Conservation (phyloP, 2,888 invertebrate genomes). For the Brachyptera risi region DNA sequence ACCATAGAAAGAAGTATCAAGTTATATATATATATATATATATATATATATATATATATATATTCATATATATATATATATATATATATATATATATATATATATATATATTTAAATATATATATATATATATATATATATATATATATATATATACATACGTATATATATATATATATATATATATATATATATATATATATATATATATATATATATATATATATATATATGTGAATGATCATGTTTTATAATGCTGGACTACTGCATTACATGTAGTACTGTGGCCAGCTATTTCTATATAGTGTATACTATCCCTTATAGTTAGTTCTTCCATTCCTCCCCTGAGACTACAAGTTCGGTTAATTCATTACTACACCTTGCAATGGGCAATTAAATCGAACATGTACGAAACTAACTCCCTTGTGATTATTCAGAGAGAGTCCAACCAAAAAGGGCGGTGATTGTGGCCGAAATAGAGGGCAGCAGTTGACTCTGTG, state of each 20-base stretch:
- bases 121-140: background rate
- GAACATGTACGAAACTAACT: background rate
- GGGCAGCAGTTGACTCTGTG: no score
- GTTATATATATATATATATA: background rate
- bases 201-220: background rate
- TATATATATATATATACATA: background rate
- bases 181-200: background rate
- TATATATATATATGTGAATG: background rate
- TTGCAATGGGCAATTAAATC: background rate
- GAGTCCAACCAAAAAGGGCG: background rate
- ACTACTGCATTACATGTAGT: no score
- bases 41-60: background rate
- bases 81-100: background rate
- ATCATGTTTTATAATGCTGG: background rate
- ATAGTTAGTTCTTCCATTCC: no score
- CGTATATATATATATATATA: background rate
- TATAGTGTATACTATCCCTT: no score
- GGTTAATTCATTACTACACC: conserved; percentile 9
- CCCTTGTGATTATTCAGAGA: background rate
- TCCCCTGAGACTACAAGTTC: background rate
- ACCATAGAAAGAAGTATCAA: no score
- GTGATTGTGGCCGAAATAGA: no score
- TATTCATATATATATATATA: background rate
- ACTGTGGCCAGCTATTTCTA: background rate
- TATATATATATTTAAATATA: background rate